A percentile compares a stretch with the other conserved stretches of the same genome.
Evolutionary conservation across 2,888 invertebrate species (phyloP).

Genomic region (Orgyia antiqua): DNA sequence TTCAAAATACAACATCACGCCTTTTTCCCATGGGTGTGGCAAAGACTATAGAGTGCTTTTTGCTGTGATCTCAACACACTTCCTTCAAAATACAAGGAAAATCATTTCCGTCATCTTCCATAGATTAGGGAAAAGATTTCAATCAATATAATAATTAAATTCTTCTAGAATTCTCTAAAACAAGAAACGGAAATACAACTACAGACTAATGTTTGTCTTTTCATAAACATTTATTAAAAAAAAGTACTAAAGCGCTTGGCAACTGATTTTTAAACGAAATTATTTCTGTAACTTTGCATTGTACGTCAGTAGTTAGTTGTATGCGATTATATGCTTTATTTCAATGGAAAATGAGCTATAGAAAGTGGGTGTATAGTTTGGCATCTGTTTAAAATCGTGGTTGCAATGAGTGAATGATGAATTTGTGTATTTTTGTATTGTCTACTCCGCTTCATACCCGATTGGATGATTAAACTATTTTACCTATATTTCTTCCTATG

Average conservation of each 20-base stretch:
- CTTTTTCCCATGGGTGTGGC: too few species aligned
- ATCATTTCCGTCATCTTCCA: too few species aligned
- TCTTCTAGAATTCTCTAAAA: conserved; percentile 3
- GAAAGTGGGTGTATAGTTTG: conserved; percentile 8
- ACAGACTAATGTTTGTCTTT: conserved; percentile 3
- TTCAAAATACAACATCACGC: too few species aligned
- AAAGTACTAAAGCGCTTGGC: conserved; percentile 8
- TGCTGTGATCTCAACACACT: too few species aligned
- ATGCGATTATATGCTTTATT: conserved; percentile 8
- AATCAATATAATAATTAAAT: too few species aligned
- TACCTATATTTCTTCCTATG: too few species aligned
- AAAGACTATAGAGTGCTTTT: too few species aligned
- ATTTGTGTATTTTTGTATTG: conserved; percentile 35
- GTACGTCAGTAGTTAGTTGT: conserved; percentile 7
- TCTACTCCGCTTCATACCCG: too few species aligned
- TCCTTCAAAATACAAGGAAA: too few species aligned
- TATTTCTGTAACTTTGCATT: conserved; percentile 6
- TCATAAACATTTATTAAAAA: conserved; percentile 10
- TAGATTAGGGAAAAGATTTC: too few species aligned
- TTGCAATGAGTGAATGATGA: conserved; percentile 22
- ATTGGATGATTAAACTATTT: too few species aligned
- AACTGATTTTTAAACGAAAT: conserved; percentile 11
- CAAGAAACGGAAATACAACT: background rate
- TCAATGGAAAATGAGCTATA: conserved; percentile 3
- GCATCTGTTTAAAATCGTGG: conserved; percentile 14